Conservation (phyloP, 2,797 vertebrate genomes). For the Pangasius sanitwongsei region DNA sequence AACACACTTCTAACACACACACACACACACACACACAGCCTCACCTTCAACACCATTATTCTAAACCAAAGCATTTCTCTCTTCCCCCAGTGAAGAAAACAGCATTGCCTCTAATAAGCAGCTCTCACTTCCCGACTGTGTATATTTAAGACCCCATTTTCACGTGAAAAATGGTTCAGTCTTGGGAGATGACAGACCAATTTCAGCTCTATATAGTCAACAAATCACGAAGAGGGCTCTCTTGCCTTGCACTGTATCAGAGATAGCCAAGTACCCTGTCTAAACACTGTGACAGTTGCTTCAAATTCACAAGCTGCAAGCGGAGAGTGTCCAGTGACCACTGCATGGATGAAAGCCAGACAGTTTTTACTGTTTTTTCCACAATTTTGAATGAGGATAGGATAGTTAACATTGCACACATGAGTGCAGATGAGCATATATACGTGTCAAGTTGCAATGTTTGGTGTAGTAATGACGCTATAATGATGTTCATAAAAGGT, state of each 20-base stretch:
- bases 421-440: not conserved
- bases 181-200: conserved; percentile 20
- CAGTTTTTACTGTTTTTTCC: not conserved
- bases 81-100: not conserved
- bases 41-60: not conserved
- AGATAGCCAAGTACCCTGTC: not conserved
- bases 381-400: not conserved
- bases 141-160: conserved; percentile 33
- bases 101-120: conserved; percentile 29
- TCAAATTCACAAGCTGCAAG: not conserved
- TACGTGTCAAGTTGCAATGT: not conserved
- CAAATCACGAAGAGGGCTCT: conserved; percentile 26
- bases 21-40: not conserved
- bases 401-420: not conserved
- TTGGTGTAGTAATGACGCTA: not conserved
- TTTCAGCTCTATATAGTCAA: conserved; percentile 25
- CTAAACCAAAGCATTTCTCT: not conserved
- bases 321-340: not conserved
- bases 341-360: not conserved
- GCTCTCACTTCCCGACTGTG: conserved; percentile 12
- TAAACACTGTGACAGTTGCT: not conserved
- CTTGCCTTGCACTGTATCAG: not conserved
- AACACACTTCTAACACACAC: not conserved
- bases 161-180: conserved; percentile 6
- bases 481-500: not conserved